phyloP scores from a whole-genome alignment of 2,888 invertebrate species.

The Cecidostiba fungosa region DNA sequence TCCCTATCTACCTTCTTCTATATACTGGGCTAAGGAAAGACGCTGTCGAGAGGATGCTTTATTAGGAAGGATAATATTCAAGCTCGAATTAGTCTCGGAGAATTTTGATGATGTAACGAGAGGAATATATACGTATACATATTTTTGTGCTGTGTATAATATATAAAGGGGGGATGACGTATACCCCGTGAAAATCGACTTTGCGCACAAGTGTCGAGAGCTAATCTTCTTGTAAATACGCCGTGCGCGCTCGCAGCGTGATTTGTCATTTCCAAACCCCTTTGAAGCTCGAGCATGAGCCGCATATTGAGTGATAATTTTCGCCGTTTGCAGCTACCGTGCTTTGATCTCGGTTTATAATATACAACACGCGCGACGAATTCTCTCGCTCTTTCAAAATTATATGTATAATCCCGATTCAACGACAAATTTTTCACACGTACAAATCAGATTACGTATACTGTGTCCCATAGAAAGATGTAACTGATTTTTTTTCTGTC shows the following conservation, averaged over 20 bases:
- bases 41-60: conserved; percentile 19
- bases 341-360: background rate
- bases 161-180: background rate
- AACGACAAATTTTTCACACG: background rate
- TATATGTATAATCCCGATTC: background rate
- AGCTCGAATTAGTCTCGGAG: conserved; percentile 41
- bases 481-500: conserved; percentile 45
- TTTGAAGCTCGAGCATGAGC: background rate
- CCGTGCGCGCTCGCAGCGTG: background rate
- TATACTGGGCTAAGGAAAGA: background rate
- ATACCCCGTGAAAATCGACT: conserved; percentile 41
- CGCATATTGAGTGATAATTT: conserved; percentile 21
- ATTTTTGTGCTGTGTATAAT: background rate
- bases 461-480: conserved; percentile 26
- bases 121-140: conserved; percentile 20
- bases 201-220: conserved; percentile 20
- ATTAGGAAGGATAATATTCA: conserved; percentile 48
- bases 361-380: background rate
- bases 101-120: conserved; percentile 43
- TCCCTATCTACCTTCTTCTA: background rate
- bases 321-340: background rate
- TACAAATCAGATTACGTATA: background rate
- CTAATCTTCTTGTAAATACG: conserved; percentile 52
- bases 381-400: background rate
- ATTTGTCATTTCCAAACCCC: conserved; percentile 44